Evolutionary conservation across 2,888 invertebrate genomes (phyloP).

Genomic region (Cyclophora punctaria): DNA sequence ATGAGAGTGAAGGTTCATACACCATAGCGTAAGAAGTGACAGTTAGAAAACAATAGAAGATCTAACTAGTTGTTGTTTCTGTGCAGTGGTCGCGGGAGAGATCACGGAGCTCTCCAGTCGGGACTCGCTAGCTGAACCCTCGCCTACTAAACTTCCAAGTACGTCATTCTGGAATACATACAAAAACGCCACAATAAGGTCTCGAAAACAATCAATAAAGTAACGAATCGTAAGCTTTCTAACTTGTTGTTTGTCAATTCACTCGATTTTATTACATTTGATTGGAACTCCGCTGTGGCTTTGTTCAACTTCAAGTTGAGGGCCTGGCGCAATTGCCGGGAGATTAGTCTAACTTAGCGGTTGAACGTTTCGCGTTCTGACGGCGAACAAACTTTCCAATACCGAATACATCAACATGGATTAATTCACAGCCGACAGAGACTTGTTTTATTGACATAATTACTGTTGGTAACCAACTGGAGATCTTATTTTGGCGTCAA

Average conservation of each 20-base stretch:
- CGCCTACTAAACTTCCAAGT: slow-evolving; percentile 78
- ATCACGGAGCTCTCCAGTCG: slow-evolving; percentile 64
- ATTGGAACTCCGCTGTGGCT: slow-evolving; percentile 10
- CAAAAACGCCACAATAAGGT: slow-evolving; percentile 54
- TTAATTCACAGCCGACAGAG: slow-evolving; percentile 8
- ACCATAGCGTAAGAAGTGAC: background rate
- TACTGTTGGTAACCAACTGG: slow-evolving; percentile 12
- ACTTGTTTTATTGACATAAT: slow-evolving; percentile 3
- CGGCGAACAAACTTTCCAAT: slow-evolving; percentile 19
- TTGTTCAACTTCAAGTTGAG: slow-evolving; percentile 10
- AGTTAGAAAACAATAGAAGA: slow-evolving; percentile 6
- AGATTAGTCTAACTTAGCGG: slow-evolving; percentile 21
- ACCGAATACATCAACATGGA: slow-evolving; percentile 14
- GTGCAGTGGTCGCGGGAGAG: slow-evolving; percentile 68
- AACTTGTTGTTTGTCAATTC: slow-evolving; percentile 7
- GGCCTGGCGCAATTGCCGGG: slow-evolving; percentile 10
- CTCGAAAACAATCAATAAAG: slow-evolving; percentile 22
- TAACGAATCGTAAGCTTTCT: slow-evolving; percentile 7
- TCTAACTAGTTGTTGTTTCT: slow-evolving; percentile 59
- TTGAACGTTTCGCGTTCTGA: slow-evolving; percentile 19
- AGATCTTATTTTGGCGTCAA: slow-evolving; percentile 56
- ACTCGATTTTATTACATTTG: slow-evolving; percentile 19
- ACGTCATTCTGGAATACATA: slow-evolving; percentile 47
- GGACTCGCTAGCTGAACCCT: slow-evolving; percentile 70
- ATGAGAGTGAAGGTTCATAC: too few relatives aligned